phyloP scores from a whole-genome alignment of 1,140 invertebrate genomes.

The Metaphire vulgaris region DNA sequence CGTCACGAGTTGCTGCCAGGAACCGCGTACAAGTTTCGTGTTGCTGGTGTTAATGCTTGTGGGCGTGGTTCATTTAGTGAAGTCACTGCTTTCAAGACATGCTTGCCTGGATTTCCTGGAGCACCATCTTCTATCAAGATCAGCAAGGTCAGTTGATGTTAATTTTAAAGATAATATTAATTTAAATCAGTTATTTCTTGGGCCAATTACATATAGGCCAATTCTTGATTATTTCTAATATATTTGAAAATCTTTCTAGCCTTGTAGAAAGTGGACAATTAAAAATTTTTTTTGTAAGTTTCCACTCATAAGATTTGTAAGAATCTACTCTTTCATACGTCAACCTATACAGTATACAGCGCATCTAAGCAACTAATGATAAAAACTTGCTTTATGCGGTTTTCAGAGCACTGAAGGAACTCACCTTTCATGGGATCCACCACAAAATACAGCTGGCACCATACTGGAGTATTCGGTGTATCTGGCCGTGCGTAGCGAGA shows the following conservation, averaged over 20 bases:
- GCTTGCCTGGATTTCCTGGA: conserved; percentile 89
- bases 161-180: no score
- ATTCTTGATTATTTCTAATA: no score
- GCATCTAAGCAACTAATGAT: no score
- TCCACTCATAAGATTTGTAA: no score
- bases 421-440: conserved; percentile 95
- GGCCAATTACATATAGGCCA: no score
- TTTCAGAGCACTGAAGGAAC: conserved; percentile 71
- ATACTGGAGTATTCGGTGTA: conserved; percentile 99
- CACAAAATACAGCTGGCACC: conserved; percentile 74
- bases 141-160: conserved; percentile 76
- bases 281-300: no score
- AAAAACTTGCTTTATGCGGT: no score
- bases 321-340: no score
- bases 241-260: no score
- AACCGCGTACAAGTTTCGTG: conserved; percentile 93
- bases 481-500: conserved; percentile 72
- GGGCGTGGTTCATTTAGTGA: conserved; percentile 91
- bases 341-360: no score
- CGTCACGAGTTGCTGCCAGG: conserved; percentile 70
- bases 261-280: no score
- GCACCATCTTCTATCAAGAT: conserved; percentile 98
- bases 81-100: conserved; percentile 91
- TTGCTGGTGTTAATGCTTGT: conserved; percentile 91
- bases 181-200: no score